phyloP scores from a whole-genome alignment of 2,888 invertebrate genomes.

The Drosophila mimica region DNA sequence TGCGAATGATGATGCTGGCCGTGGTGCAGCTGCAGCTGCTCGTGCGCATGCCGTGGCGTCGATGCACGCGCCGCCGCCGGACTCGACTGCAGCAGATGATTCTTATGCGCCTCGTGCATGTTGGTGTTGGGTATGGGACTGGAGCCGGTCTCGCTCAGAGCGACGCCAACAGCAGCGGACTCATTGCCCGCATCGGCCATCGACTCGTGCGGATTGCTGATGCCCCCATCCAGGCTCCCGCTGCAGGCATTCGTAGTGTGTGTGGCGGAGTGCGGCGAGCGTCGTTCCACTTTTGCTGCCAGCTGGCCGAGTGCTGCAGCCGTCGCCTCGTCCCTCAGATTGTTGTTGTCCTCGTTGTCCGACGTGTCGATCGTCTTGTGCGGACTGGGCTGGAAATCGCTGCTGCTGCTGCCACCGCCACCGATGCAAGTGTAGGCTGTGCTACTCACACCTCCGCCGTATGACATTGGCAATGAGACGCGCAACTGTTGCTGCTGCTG shows the following conservation, averaged over 20 bases:
- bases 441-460: conserved; percentile 33
- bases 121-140: conserved; percentile 82
- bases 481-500: conserved; percentile 66
- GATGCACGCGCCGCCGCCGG: conserved; percentile 58
- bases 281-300: conserved; percentile 75
- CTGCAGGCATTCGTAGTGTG: conserved; percentile 19
- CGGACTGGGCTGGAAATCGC: conserved; percentile 80
- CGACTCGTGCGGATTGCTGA: conserved; percentile 23
- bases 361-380: conserved; percentile 82
- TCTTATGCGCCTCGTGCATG: conserved; percentile 79
- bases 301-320: conserved; percentile 65
- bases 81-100: conserved; percentile 66
- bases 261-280: conserved; percentile 54
- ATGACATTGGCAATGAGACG: conserved; percentile 79
- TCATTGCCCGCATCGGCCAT: conserved; percentile 33
- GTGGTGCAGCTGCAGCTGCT: conserved; percentile 63
- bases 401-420: conserved; percentile 81
- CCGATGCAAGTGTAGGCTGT: conserved; percentile 40
- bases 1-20: conserved; percentile 50
- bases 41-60: conserved; percentile 69
- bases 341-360: conserved; percentile 77
- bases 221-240: conserved; percentile 28
- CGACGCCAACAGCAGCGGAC: neutral
- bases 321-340: conserved; percentile 61
- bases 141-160: conserved; percentile 70